Conservation (phyloP, 2,888 invertebrate species). For the Drepana falcataria region DNA sequence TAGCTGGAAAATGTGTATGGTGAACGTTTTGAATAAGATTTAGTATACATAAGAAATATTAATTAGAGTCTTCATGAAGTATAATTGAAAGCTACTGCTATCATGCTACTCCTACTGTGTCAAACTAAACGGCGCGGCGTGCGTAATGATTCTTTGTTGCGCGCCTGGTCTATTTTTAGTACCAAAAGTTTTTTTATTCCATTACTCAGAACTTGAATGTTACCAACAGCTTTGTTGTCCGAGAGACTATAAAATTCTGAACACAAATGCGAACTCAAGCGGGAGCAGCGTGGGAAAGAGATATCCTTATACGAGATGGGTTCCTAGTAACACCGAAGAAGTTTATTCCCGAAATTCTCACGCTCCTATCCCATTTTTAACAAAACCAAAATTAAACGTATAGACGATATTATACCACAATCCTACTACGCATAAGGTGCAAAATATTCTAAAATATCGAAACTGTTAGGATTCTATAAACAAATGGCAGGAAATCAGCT, state of each 20-base stretch:
- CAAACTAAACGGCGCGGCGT: too few relatives aligned
- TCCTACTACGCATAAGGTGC: conserved; percentile 1
- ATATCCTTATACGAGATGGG: conserved; percentile 38
- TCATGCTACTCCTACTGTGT: too few relatives aligned
- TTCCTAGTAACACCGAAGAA: conserved; percentile 69
- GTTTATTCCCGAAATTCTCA: conserved; percentile 78
- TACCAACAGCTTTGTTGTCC: too few relatives aligned
- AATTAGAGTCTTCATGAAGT: too few relatives aligned
- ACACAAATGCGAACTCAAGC: conserved; percentile 31
- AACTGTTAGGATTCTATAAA: conserved; percentile 28
- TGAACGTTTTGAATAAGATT: too few relatives aligned
- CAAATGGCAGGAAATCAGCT: conserved; percentile 39
- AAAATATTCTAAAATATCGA: conserved; percentile 13
- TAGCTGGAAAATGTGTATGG: too few relatives aligned
- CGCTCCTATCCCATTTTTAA: conserved; percentile 62
- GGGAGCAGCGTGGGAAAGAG: conserved; percentile 50
- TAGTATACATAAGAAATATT: too few relatives aligned
- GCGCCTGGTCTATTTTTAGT: too few relatives aligned
- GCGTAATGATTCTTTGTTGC: too few relatives aligned
- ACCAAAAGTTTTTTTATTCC: too few relatives aligned
- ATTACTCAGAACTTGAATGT: too few relatives aligned
- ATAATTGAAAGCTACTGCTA: too few relatives aligned
- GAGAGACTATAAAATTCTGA: background rate
- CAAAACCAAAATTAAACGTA: conserved; percentile 39
- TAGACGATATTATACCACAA: conserved; percentile 25